phyloP scores from a whole-genome alignment of 2,797 vertebrate genomes.

The Trachurus trachurus region DNA sequence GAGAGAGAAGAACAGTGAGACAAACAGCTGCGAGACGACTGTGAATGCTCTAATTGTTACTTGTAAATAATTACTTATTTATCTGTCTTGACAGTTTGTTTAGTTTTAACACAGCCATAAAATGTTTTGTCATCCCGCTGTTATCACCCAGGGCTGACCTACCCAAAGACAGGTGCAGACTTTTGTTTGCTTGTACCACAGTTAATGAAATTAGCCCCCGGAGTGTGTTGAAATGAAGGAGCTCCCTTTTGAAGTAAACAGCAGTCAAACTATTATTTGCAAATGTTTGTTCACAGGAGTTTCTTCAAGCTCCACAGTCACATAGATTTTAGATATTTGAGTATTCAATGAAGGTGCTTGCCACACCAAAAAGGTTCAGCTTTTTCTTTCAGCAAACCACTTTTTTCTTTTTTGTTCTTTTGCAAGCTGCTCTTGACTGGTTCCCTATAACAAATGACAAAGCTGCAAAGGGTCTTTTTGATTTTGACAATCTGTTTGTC shows the following conservation, averaged over 20 bases:
- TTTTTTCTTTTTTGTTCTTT: neutral
- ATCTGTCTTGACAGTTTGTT: too few species aligned
- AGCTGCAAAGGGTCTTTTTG: neutral
- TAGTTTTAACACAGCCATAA: too few species aligned
- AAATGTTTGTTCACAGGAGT: neutral
- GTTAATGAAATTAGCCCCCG: constrained; percentile 1
- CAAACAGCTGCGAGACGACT: too few species aligned
- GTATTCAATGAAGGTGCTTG: neutral
- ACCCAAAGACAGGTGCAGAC: neutral
- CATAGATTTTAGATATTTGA: neutral
- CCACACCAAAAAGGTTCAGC: neutral
- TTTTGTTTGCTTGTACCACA: neutral
- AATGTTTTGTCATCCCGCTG: too few species aligned
- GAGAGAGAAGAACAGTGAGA: too few species aligned
- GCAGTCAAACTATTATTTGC: neutral
- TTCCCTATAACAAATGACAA: neutral
- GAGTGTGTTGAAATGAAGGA: neutral
- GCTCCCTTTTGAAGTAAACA: neutral
- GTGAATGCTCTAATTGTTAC: too few species aligned
- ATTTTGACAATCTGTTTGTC: too few species aligned
- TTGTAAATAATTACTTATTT: too few species aligned
- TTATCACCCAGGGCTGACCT: too few species aligned
- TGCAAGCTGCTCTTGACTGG: too few species aligned
- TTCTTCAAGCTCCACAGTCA: neutral
- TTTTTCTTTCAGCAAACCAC: neutral